These are phyloP conservation scores for Acleris laterana DNA, from an alignment of 2,888 invertebrate genomes.

Conservation along the genomic window DNA sequence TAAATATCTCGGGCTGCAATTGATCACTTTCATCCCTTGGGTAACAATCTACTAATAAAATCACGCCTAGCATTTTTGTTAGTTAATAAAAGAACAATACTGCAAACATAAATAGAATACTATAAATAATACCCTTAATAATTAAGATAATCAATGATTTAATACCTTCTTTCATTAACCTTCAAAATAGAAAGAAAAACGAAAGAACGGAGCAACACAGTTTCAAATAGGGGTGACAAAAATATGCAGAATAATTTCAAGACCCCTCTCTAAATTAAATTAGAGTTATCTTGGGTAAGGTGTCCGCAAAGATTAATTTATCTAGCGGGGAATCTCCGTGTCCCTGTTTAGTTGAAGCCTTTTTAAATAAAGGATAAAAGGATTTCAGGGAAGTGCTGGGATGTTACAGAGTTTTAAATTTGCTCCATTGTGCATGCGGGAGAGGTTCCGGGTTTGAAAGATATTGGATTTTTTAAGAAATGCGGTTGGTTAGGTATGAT, in stretches of 20 bases:
- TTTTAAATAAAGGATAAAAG: slow-evolving; percentile 26
- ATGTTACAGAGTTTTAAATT: not conserved
- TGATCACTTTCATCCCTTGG: too few relatives aligned
- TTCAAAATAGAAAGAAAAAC: slow-evolving; percentile 12
- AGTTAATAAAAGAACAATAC: too few relatives aligned
- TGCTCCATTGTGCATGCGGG: not conserved
- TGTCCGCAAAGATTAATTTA: slow-evolving; percentile 17
- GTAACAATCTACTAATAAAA: too few relatives aligned
- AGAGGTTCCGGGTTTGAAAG: too few relatives aligned
- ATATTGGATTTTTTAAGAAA: not conserved
- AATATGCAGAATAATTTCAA: slow-evolving; percentile 27
- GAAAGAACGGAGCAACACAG: slow-evolving; percentile 14
- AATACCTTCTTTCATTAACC: not conserved
- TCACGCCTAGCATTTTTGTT: too few relatives aligned
- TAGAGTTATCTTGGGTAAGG: slow-evolving; percentile 18
- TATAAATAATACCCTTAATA: not conserved
- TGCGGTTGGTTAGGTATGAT: not conserved
- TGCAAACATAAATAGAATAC: not conserved
- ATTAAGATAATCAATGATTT: too few relatives aligned
- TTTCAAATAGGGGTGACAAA: slow-evolving; percentile 12
- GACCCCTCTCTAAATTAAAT: slow-evolving; percentile 21
- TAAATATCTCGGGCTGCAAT: too few relatives aligned
- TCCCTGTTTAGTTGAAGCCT: slow-evolving; percentile 28
- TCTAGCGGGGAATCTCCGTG: slow-evolving; percentile 13
- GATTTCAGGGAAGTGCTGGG: slow-evolving; percentile 6